Conservation (phyloP, 1,140 invertebrate species). For the Cataglyphis hispanica region DNA sequence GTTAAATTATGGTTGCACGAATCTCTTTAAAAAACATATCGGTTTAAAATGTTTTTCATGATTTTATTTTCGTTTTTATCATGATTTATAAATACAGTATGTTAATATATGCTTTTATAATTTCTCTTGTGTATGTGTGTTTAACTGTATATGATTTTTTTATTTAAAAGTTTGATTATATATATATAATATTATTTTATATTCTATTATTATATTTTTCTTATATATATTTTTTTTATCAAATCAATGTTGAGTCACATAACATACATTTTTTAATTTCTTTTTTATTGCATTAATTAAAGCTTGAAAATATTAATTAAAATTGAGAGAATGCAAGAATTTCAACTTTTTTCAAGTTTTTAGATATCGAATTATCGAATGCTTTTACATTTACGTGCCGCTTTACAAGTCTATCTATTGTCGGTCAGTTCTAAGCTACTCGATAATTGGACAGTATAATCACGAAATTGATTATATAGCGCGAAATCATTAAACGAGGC, state of each 20-base stretch:
- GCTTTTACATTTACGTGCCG: conserved; percentile 3
- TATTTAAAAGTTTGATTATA: no score
- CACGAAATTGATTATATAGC: conserved; percentile 53
- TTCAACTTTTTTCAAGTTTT: not conserved
- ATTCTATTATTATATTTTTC: no score
- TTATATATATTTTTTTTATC: no score
- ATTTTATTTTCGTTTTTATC: not conserved
- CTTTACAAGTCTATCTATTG: not conserved
- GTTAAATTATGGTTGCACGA: conserved; percentile 24
- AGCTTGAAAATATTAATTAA: not conserved
- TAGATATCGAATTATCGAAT: not conserved
- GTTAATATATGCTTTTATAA: conserved; percentile 1
- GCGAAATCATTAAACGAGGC: conserved; percentile 34
- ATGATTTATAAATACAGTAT: not conserved
- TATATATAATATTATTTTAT: no score
- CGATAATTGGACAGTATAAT: conserved; percentile 50
- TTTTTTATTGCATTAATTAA: not conserved
- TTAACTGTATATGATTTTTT: no score
- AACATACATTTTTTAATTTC: not conserved
- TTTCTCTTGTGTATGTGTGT: not conserved
- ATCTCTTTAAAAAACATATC: not conserved
- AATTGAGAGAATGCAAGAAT: not conserved
- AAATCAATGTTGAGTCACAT: not conserved
- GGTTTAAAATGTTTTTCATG: not conserved
- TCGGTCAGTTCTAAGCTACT: conserved; percentile 51